Conservation (phyloP, 2,797 vertebrate species). For the Tenualosa ilisha region DNA sequence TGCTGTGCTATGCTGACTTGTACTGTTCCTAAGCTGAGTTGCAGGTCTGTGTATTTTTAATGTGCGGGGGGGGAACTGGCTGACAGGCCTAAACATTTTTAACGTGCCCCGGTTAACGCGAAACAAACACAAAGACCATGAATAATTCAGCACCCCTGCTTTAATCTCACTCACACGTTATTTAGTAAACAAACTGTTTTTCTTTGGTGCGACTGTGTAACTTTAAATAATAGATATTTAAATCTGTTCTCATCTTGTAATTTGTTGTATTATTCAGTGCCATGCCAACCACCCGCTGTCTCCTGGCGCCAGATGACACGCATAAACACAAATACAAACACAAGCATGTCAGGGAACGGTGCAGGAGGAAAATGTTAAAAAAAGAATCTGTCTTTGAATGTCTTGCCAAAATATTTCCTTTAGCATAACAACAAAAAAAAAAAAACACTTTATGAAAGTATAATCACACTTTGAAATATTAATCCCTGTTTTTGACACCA, state of each 20-base stretch:
- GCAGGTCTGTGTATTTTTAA: slow-evolving; percentile 75
- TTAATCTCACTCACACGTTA: slow-evolving; percentile 66
- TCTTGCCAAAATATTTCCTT: slow-evolving; percentile 51
- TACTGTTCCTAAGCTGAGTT: slow-evolving; percentile 46
- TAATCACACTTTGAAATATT: slow-evolving; percentile 68
- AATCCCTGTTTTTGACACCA: slow-evolving; percentile 60
- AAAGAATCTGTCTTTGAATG: slow-evolving; percentile 23
- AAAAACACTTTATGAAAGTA: slow-evolving; percentile 60
- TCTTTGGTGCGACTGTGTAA: slow-evolving; percentile 74
- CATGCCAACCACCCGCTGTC: slow-evolving; percentile 38
- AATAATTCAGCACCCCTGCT: slow-evolving; percentile 72
- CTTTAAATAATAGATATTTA: slow-evolving; percentile 81
- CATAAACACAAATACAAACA: slow-evolving; percentile 24
- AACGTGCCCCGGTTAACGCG: slow-evolving; percentile 54
- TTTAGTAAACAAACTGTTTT: slow-evolving; percentile 83
- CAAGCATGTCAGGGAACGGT: background rate
- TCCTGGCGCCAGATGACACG: slow-evolving; percentile 52
- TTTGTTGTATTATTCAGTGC: slow-evolving; percentile 74
- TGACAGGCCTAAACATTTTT: slow-evolving; percentile 70
- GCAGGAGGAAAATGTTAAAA: background rate
- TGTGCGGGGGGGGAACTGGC: slow-evolving; percentile 65
- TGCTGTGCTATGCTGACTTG: slow-evolving; percentile 50
- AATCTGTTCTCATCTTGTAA: slow-evolving; percentile 62
- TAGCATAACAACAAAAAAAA: slow-evolving; percentile 40
- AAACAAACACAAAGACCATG: slow-evolving; percentile 60